Evolutionary conservation across 2,888 invertebrate species (phyloP), one percentile per base, ranked within the genome.

Genomic region (Agriopis leucophaearia): DNA sequence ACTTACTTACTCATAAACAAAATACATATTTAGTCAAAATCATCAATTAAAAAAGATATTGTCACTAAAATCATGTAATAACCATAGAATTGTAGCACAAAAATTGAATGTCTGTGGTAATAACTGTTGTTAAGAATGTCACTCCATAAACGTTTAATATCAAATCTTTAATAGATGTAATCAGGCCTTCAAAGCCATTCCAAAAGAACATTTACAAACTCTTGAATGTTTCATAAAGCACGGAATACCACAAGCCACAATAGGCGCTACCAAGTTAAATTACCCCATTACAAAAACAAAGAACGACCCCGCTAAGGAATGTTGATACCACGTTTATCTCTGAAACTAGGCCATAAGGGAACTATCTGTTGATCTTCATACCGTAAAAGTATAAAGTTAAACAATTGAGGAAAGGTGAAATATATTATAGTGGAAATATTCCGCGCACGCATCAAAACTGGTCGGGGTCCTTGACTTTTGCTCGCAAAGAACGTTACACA

Each of bases 391-490:
- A 18, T 73, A 73, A 71, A 76, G 68, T 79, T 78, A 77, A 76
- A 77, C 78, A 81, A 68, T 68, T 60, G 70, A 83, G 80, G 84
- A 84, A 83, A 77, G 71, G 82, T 16, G 42, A 50, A 48, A 48
- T 44, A 87, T 88, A 87, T 74, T 64, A 70, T 80, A 81, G 81
- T 82, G 9, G 9, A 75, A 82, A 82, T 79, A 77, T 89, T 87
- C 88, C 86, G 71, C 55, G 47, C 71, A 73, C 65, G 73, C 55
- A n/a, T 48, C 15, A 45, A 60, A 70, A 64, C 64, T 48, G 47
- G 68, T 64, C 65, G 73, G 80, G 88, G 87, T 88, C 89, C 88
- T 89, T 89, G 90, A 88, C 88, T 87, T 81, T 74, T 83, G 58
- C 48, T 55, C 79, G 81, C 80, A 83, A 81, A 79, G 74, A 51